Conservation (phyloP, 2,888 invertebrate species). For the Cephus nigrinus region DNA sequence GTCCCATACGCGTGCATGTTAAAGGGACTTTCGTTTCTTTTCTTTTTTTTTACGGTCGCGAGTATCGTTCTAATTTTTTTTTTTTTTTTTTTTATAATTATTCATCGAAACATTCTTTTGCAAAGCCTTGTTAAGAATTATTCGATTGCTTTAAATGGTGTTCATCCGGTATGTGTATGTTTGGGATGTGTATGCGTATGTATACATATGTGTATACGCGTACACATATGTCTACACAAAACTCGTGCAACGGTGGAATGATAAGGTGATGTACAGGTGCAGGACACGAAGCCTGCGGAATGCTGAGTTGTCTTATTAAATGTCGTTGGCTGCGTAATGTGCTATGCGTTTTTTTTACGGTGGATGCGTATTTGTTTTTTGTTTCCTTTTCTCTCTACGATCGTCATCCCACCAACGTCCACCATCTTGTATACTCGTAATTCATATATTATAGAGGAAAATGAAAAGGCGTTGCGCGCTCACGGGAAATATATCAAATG, state of each 20-base stretch:
- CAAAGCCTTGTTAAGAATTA: background rate
- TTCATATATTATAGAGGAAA: background rate
- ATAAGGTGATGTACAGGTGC: constrained; percentile 34
- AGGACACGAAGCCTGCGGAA: constrained; percentile 43
- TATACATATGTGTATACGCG: constrained; percentile 22
- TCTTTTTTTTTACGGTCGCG: constrained; percentile 9
- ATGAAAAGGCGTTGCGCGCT: background rate
- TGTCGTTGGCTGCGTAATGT: constrained; percentile 51
- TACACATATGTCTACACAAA: background rate
- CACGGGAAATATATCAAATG: background rate
- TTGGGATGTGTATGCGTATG: constrained; percentile 6
- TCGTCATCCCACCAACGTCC: background rate
- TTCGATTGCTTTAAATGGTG: constrained; percentile 17
- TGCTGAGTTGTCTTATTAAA: constrained; percentile 44
- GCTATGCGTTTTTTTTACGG: constrained; percentile 26
- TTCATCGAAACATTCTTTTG: background rate
- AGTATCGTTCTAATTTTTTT: constrained; percentile 6
- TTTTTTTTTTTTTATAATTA: constrained; percentile 11
- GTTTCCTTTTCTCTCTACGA: constrained; percentile 16
- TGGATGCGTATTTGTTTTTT: constrained; percentile 15
- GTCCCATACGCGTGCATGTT: background rate
- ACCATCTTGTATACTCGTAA: background rate
- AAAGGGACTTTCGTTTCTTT: constrained; percentile 8
- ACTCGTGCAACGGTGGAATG: background rate
- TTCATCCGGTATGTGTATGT: background rate